phyloP scores from a whole-genome alignment of 2,797 vertebrate species.

The Distichodus sexfasciatus region DNA sequence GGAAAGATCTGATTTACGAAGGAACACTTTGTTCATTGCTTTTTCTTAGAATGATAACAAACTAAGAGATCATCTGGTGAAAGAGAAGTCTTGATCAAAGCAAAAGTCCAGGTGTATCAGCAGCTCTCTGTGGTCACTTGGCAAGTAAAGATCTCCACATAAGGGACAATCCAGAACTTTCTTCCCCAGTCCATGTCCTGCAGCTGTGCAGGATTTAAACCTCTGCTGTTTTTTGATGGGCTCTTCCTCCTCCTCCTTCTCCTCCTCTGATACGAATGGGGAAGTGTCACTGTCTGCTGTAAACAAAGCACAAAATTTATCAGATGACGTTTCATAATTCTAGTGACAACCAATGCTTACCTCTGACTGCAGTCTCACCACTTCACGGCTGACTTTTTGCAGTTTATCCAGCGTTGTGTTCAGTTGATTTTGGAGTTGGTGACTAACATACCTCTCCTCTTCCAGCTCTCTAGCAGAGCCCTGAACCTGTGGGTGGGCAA shows the following conservation, averaged over 20 bases:
- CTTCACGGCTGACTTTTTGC: constrained; percentile 83
- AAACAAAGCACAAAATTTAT: neutral
- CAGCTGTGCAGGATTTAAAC: constrained; percentile 65
- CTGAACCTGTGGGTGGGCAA: constrained; percentile 72
- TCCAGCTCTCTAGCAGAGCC: constrained; percentile 85
- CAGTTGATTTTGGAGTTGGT: constrained; percentile 86
- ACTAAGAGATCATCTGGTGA: neutral
- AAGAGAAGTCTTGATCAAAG: constrained; percentile 54
- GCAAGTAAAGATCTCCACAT: constrained; percentile 82
- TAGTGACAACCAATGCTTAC: constrained; percentile 65
- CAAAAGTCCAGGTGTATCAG: constrained; percentile 90
- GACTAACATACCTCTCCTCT: constrained; percentile 87
- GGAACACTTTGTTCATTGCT: no score
- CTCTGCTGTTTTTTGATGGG: constrained; percentile 51
- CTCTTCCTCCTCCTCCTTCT: constrained; percentile 70
- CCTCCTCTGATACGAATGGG: constrained; percentile 70
- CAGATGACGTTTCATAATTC: neutral
- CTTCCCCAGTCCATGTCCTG: constrained; percentile 76
- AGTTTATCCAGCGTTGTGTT: constrained; percentile 87
- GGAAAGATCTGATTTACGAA: no score
- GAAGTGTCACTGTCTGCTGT: constrained; percentile 67
- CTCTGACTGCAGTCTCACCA: constrained; percentile 79
- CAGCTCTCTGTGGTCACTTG: constrained; percentile 89
- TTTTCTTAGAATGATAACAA: neutral
- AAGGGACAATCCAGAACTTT: constrained; percentile 93